Evolutionary conservation across 2,113 vertebrate genomes (phyloP).

Genomic region (Sterrhoptilus dennistouni): DNA sequence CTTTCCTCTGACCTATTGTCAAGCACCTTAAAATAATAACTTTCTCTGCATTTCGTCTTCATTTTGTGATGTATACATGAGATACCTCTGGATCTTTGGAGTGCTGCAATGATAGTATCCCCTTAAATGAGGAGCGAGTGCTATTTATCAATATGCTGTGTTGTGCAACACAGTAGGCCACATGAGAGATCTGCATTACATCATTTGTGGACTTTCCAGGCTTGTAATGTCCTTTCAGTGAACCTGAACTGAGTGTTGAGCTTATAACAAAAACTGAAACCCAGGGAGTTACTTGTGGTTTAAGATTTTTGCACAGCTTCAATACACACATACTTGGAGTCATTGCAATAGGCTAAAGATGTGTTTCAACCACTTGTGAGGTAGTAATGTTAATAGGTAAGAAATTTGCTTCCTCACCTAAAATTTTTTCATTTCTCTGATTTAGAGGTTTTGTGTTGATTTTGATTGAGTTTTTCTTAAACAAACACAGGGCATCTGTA

Average conservation of each 20-base stretch:
- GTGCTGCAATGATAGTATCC: background rate
- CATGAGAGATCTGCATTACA: conserved; percentile 4
- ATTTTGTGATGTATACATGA: background rate
- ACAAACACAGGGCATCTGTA: background rate
- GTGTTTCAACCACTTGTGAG: conserved; percentile 26
- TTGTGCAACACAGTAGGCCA: background rate
- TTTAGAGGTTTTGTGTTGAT: background rate
- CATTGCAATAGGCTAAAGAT: conserved; percentile 10
- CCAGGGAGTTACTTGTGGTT: conserved; percentile 41
- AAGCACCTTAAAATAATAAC: background rate
- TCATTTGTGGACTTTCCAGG: conserved; percentile 8
- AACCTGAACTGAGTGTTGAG: conserved; percentile 42
- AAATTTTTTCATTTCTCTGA: background rate
- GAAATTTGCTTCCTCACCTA: conserved; percentile 15
- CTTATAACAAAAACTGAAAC: conserved; percentile 50
- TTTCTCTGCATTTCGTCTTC: background rate
- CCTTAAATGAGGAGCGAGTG: background rate
- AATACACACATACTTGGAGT: background rate
- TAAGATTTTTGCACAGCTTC: conserved; percentile 34
- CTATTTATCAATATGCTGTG: background rate
- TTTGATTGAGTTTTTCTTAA: background rate
- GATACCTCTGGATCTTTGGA: background rate
- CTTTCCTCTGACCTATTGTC: background rate
- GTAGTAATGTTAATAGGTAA: conserved; percentile 4
- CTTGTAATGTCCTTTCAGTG: conserved; percentile 61